Base-by-base conservation (phyloP, 2,888 invertebrate species). In the Boloria selene region DNA sequence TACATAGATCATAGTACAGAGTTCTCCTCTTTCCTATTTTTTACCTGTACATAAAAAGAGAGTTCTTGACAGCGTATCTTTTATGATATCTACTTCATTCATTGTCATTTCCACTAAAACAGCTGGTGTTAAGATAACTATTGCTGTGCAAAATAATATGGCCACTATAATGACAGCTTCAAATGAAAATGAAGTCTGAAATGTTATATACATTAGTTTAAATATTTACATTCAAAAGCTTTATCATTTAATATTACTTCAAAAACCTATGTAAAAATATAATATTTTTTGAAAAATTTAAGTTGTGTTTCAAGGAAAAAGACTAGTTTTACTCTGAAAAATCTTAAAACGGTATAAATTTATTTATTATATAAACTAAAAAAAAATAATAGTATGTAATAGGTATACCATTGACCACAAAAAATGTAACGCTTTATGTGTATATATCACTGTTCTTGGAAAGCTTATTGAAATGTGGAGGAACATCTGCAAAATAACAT, bases 401-500 rank as follows among this genome's bases (percentile, higher is more conserved):
- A 6, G 3, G n/a, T 17, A 18, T 51, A 60, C 38, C 55, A 17
- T 55, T 44, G 17, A 18, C 1, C 18, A 42, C 6, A 55, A 26
- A 53, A 13, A 17, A 17, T 13, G n/a, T 4, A 17, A 7, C 26
- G 51, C 18, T 51, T n/a, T 61, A 17, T 52, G 45, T 31, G 45
- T 61, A 53, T 53, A 47, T 5, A 17, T 17, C 6, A 61, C 53
- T 13, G 53, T 47, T 45, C 45, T 61, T 22, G 53, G 45, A 10
- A 61, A 53, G 26, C 53, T 45, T 4, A 53, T 13, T 4, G 53
- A 18, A 53, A 61, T 17, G 6, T 26, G 16, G 7, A 45, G 10
- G 31, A 26, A 26, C 14, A 61, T 53, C 61, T 61, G 53, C 6
- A 61, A 61, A 7, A 54, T 13, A 53, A 38, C 3, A 7, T 38